Conservation (phyloP, 2,888 invertebrate genomes). For the Drosophila niveifrons region DNA sequence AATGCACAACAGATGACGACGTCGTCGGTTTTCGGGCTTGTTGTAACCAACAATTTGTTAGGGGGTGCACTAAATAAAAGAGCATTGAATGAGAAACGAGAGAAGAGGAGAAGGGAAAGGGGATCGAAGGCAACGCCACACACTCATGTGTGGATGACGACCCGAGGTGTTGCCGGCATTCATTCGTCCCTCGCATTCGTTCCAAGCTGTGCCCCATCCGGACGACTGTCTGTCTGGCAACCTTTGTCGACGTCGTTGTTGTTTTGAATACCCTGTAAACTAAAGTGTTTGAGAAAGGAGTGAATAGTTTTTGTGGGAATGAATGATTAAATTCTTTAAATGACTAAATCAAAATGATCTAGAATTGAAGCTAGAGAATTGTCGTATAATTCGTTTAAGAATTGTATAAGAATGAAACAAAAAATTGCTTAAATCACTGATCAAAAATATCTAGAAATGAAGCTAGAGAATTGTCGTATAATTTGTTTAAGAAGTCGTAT, state of each 20-base stretch:
- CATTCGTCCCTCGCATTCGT: constrained; percentile 1
- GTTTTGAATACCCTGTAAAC: constrained; percentile 33
- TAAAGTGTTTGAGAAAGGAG: not conserved
- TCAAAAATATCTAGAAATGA: too few species aligned
- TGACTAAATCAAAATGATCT: too few species aligned
- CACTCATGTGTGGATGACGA: constrained; percentile 69
- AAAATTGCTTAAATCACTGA: too few species aligned
- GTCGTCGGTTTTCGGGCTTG: constrained; percentile 11
- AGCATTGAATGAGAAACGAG: not conserved
- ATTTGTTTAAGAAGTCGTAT: too few species aligned
- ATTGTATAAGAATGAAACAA: too few species aligned
- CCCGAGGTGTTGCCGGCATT: constrained; percentile 42
- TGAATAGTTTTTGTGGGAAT: too few species aligned
- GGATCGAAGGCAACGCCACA: constrained; percentile 7
- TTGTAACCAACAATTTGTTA: constrained; percentile 12
- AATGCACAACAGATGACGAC: constrained; percentile 71
- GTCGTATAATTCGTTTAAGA: too few species aligned
- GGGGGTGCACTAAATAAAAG: not conserved
- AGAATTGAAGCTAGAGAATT: too few species aligned
- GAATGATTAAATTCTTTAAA: too few species aligned
- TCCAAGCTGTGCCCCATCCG: constrained; percentile 4
- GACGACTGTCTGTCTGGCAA: constrained; percentile 60
- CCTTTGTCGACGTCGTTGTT: constrained; percentile 40
- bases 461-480: too few species aligned
- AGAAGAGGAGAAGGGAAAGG: not conserved